Base-by-base conservation (phyloP, 2,888 invertebrate species). In the Tetragnatha montana region DNA sequence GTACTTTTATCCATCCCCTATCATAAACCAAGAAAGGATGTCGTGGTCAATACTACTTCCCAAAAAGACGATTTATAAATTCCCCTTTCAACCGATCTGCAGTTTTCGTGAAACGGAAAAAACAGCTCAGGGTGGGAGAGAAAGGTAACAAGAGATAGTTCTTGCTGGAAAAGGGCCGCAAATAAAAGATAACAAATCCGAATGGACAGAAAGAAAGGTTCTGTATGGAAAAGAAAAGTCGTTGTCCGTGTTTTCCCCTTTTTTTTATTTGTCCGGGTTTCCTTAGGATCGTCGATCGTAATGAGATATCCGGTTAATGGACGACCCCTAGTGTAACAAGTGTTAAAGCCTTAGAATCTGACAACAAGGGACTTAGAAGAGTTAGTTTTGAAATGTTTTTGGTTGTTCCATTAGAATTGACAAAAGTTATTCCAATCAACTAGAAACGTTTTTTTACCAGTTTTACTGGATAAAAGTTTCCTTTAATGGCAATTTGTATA, bases 161-260 rank as follows among this genome's bases (percentile, higher is more conserved):
- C n/a, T 74, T 51, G n/a, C 73, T 12, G 14, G 73, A 82, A 82
- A 73, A 82, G 74, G 82, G 73, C 82, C 82, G n/a, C 82, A 82
- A 73, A 82, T 82, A 82, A 74, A 82, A 74, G 82, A 74, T 82
- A 82, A 82, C 74, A 82, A 82, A 82, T 73, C 82, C 10, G 17
- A 7, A 17, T n/a, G 8, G n/a, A n/a, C n/a, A 74, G 14, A 71
- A 50, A 47, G 21, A 14, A 21, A 21, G 21, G 70, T 71, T 71
- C 35, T 35, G 35, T 35, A 35, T 35, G 17, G 35, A 82, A 74
- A 51, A 1, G 60, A 81, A 76, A 50, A 76, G 19, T n/a, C 12
- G 12, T 60, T 76, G 19, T 50, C 19, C 47, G 50, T 47, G n/a
- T 17, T 8, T 70, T 50, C 21, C 81, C 21, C 71, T 80, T 80